These are phyloP conservation scores for Oophaga pumilio DNA, from an alignment of 2,113 vertebrate species.

Conservation along the genomic window DNA sequence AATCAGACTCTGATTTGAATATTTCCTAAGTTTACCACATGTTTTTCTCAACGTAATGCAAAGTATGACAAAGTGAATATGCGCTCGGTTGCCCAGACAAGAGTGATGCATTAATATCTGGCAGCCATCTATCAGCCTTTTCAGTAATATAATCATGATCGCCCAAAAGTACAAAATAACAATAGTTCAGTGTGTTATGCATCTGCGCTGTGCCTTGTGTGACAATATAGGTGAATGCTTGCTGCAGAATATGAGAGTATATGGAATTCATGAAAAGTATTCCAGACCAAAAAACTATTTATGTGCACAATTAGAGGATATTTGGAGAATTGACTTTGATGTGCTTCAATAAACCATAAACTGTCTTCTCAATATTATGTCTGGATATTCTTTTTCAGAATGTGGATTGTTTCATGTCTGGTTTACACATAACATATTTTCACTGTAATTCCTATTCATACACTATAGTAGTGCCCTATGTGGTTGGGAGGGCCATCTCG, in stretches of 20 bases:
- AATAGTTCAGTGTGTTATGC: background rate
- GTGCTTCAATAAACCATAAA: background rate
- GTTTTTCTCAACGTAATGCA: background rate
- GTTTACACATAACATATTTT: background rate
- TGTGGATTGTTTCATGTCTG: background rate
- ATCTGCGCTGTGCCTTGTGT: no score
- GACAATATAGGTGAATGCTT: background rate
- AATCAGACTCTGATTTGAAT: conserved; percentile 13
- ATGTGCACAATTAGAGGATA: background rate
- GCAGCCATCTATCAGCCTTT: background rate
- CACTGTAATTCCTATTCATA: background rate
- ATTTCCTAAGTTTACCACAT: background rate
- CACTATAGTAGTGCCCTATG: background rate
- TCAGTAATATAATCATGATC: background rate
- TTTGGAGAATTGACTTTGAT: conserved; percentile 10
- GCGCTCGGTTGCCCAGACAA: background rate
- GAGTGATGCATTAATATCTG: background rate
- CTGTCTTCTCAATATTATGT: background rate
- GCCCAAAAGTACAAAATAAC: background rate
- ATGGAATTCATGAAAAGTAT: background rate
- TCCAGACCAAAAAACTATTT: background rate
- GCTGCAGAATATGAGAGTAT: background rate
- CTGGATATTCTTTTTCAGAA: background rate
- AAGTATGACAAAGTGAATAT: conserved; percentile 5
- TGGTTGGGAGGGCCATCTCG: background rate